Percentiles rank a stretch among this genome's conserved stretches.
phyloP scores from a whole-genome alignment of 2,113 vertebrate species.

The Andinoacara biseriatus region DNA sequence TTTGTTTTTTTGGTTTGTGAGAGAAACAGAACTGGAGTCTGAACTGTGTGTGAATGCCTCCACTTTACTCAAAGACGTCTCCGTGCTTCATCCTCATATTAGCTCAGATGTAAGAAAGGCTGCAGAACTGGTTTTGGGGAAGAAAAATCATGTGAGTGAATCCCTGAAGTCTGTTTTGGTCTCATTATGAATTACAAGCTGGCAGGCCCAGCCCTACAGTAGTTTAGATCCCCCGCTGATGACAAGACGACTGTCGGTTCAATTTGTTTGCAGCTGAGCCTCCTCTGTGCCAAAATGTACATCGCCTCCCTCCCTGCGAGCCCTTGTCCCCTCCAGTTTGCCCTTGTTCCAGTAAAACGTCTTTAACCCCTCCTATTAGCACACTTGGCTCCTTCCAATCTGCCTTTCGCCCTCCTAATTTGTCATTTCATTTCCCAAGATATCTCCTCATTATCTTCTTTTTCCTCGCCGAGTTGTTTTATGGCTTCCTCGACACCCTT shows the following conservation, averaged over 20 bases:
- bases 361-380: conserved; percentile 61
- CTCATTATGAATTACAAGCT: neutral
- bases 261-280: neutral
- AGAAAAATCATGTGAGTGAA: neutral
- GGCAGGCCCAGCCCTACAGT: neutral
- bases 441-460: conserved; percentile 57
- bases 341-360: conserved; percentile 63
- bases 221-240: neutral
- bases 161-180: conserved; percentile 9
- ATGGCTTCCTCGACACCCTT: conserved; percentile 36
- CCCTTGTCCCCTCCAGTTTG: conserved; percentile 33
- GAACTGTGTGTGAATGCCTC: neutral
- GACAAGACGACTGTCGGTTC: neutral
- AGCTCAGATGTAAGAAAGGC: neutral
- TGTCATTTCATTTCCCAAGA: conserved; percentile 66
- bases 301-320: neutral
- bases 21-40: neutral
- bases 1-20: neutral
- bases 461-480: conserved; percentile 17
- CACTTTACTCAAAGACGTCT: neutral
- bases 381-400: conserved; percentile 51
- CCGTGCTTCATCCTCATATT: neutral
- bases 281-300: conserved; percentile 19
- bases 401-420: conserved; percentile 49
- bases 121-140: neutral